phyloP scores from a whole-genome alignment of 2,888 invertebrate species.

The Lamellibrachia columna region DNA sequence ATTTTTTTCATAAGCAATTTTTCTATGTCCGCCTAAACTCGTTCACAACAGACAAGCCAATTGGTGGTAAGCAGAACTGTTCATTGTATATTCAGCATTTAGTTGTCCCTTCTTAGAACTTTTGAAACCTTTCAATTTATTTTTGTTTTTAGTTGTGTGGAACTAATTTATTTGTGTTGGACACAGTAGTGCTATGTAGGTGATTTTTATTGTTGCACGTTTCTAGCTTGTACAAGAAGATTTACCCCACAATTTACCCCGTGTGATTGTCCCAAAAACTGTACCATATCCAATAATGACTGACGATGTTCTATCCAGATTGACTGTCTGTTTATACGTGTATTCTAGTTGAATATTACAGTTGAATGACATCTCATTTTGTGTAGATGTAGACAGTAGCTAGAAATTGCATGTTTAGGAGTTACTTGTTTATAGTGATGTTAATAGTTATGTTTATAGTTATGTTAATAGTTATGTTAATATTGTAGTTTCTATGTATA shows the following conservation, averaged over 20 bases:
- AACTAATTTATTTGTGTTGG: neutral
- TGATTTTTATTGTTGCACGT: neutral
- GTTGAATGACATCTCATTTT: neutral
- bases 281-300: too few relatives aligned
- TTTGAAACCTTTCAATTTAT: neutral
- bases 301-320: neutral
- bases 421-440: neutral
- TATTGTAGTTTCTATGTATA: neutral
- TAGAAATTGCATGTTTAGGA: neutral
- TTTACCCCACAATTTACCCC: neutral
- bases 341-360: neutral
- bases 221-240: neutral
- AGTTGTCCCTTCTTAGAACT: neutral
- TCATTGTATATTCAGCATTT: neutral
- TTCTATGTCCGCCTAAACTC: neutral
- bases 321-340: neutral
- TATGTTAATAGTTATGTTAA: neutral
- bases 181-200: neutral
- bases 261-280: neutral
- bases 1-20: neutral
- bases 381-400: neutral
- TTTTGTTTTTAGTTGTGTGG: neutral
- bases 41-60: neutral
- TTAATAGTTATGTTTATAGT: neutral
- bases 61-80: neutral